A percentile compares a stretch with the other conserved stretches of the same genome.
Evolutionary conservation across 2,113 vertebrate species (phyloP).

Genomic region (Saimiri boliviensis): DNA sequence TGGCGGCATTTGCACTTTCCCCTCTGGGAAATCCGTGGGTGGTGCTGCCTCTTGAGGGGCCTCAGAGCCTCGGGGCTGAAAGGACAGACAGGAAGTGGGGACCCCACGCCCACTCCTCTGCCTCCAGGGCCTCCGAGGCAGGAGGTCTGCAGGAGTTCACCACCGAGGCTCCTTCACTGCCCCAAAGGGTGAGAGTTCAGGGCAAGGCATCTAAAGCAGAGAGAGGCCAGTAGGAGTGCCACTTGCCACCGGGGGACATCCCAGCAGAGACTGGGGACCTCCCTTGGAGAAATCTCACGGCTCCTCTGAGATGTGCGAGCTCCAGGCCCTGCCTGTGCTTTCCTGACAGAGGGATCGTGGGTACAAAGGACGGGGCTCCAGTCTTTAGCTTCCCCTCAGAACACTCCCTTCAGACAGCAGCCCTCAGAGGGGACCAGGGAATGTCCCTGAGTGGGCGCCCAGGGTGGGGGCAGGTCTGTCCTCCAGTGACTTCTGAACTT

Average conservation of each 20-base stretch:
- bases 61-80: not conserved
- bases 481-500: not conserved
- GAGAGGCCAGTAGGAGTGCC: too few species aligned
- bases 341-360: not conserved
- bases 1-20: not conserved
- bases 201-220: not conserved
- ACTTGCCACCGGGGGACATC: fast-evolving
- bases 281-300: not conserved
- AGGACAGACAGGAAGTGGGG: not conserved
- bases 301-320: too few species aligned
- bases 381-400: not conserved
- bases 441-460: not conserved
- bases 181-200: not conserved
- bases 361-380: too few species aligned
- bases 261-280: not conserved
- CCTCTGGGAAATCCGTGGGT: not conserved
- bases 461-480: fast-evolving
- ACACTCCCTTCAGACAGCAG: not conserved
- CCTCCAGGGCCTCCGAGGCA: not conserved
- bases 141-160: not conserved
- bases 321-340: fast-evolving
- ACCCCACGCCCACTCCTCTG: not conserved
- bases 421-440: fast-evolving
- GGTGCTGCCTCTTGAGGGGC: not conserved
- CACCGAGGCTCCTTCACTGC: not conserved